Evolutionary conservation across 1,140 invertebrate genomes (phyloP).

Genomic region (Ostrea edulis): DNA sequence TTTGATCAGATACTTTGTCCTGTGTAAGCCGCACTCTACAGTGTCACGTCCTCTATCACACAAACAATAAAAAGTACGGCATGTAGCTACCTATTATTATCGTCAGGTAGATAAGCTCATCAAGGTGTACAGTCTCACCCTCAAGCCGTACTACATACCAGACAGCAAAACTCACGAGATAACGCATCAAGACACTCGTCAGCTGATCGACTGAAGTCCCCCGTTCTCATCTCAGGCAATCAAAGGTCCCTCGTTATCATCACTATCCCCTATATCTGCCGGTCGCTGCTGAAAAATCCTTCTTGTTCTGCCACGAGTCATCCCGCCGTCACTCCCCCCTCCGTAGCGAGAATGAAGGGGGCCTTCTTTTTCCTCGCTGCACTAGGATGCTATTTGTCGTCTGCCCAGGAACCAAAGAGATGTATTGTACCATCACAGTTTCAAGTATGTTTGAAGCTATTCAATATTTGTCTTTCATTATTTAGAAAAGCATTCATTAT

Average conservation of each 20-base stretch:
- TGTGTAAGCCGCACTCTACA: neutral
- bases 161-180: neutral
- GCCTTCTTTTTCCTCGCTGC: neutral
- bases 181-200: neutral
- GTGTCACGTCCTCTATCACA: neutral
- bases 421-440: neutral
- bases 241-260: conserved; percentile 19
- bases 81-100: neutral
- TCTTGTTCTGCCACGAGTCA: neutral
- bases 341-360: neutral
- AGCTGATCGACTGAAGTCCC: neutral
- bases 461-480: too few species aligned
- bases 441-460: neutral
- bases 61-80: neutral
- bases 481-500: too few species aligned
- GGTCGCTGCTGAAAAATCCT: neutral
- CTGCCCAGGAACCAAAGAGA: neutral
- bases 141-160: neutral
- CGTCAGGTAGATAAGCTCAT: neutral
- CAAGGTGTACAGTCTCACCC: neutral
- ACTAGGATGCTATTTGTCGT: neutral
- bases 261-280: neutral
- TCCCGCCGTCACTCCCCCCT: neutral
- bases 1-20: neutral
- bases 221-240: neutral